Conservation (phyloP, 2,888 invertebrate genomes). For the Ophioninae sp. region DNA sequence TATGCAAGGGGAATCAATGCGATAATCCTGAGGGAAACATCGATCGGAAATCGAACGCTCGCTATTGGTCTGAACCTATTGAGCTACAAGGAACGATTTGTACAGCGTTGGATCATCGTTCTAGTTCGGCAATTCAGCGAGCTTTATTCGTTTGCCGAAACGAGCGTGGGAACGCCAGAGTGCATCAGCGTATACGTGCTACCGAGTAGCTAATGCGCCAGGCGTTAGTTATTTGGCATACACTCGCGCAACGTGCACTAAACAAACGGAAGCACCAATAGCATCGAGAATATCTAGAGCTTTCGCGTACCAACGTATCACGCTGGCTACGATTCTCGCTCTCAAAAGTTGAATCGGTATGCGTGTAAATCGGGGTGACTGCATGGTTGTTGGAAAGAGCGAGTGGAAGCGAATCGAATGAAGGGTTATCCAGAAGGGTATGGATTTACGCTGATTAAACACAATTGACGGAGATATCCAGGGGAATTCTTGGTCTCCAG, state of each 20-base stretch:
- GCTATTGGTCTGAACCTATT: background rate
- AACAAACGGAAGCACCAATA: slow-evolving; percentile 28
- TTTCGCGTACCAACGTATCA: background rate
- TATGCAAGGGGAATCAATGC: background rate
- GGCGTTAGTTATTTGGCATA: slow-evolving; percentile 18
- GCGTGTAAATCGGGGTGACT: background rate
- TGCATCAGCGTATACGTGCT: slow-evolving; percentile 19
- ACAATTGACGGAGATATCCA: background rate
- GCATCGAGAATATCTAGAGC: slow-evolving; percentile 10
- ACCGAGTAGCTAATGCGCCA: slow-evolving; percentile 18
- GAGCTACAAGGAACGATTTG: slow-evolving; percentile 14
- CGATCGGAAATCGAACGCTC: slow-evolving; percentile 26
- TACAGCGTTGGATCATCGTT: slow-evolving; percentile 17
- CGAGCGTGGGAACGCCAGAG: slow-evolving; percentile 15
- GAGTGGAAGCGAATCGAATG: slow-evolving; percentile 3
- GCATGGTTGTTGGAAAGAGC: background rate
- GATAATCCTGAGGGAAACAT: slow-evolving; percentile 8
- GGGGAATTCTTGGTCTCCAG: slow-evolving; percentile 25
- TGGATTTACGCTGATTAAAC: background rate
- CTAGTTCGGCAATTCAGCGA: slow-evolving; percentile 29
- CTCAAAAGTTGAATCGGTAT: slow-evolving; percentile 4
- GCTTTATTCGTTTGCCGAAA: slow-evolving; percentile 8
- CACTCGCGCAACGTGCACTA: slow-evolving; percentile 12
- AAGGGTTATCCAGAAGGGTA: background rate
- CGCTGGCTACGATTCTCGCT: slow-evolving; percentile 21